Base-by-base conservation (phyloP, 2,113 vertebrate species). In the Indri indri region DNA sequence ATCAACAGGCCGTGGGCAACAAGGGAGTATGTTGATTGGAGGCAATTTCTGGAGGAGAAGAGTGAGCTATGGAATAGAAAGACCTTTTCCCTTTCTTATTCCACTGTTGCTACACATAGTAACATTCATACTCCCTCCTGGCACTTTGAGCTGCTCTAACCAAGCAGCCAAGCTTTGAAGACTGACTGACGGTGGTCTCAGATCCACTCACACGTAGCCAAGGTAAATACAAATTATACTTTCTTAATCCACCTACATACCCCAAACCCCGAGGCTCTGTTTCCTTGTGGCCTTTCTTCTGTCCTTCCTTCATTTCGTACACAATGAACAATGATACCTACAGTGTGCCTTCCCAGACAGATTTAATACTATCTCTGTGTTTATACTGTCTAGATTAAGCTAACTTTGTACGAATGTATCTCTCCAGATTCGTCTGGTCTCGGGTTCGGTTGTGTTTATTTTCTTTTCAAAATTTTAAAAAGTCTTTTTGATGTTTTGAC, bases 251-350 rank as follows among this genome's bases (percentile, higher is more conserved):
- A 87, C 90, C 89, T 84, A 81, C 90, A 65, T 88, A 47, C 79
- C 88, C 84, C 40, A 96, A 54, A 80, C 83, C 91, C 93, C 40
- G 34, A 89, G 74, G 45, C 74, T 91, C 82, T 95, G 70, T 93
- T 94, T 95, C 94, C 82, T 82, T 93, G 89, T n/a, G 83, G 76
- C 86, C 85, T 89, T 57, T 66, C 88, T 96, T 82, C 94, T 96
- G 95, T 76, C 52, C 63, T 71, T 97, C 88, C 89, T 97, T 95
- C 47, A 65, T 77, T 95, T 45, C 91, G 25, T 47, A 89, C 57
- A 96, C 95, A 98, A 94, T 96, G 96, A 96, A 98, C 97, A 97
- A 97, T 92, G 94, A 84, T 68, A 70, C 52, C 79, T 65, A 80
- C 18, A 96, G 83, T 88, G 47, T 94, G 54, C 68, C 73, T 74